Evolutionary conservation across 2,888 invertebrate species (phyloP).

Genomic region (Dascillus cervinus): DNA sequence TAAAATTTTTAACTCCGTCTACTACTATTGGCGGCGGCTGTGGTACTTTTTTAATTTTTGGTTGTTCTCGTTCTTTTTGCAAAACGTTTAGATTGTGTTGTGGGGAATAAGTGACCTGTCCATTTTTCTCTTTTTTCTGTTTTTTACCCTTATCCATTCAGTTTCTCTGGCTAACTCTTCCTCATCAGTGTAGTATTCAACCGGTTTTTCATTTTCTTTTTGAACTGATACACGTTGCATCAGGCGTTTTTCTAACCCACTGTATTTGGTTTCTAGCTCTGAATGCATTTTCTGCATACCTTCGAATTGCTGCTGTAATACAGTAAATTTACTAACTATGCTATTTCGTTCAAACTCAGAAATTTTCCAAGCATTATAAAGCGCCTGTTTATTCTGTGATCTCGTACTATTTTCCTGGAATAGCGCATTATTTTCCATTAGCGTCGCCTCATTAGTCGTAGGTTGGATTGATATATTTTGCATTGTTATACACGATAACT

Average conservation of each 20-base stretch:
- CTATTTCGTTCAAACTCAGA: constrained; percentile 4
- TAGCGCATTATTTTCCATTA: constrained; percentile 4
- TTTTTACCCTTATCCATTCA: constrained; percentile 5
- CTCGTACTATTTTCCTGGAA: constrained; percentile 7
- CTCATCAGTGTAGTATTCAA: too few species aligned
- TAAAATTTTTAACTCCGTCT: constrained; percentile 5
- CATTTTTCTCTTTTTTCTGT: constrained; percentile 6
- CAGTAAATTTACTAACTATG: constrained; percentile 6
- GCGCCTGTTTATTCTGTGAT: constrained; percentile 6
- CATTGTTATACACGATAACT: constrained; percentile 8
- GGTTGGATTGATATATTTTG: too few species aligned
- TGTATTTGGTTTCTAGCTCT: too few species aligned
- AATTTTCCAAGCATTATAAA: constrained; percentile 6
- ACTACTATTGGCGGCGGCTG: constrained; percentile 2
- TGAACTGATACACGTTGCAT: constrained; percentile 4
- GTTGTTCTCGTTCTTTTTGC: constrained; percentile 1
- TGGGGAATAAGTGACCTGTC: constrained; percentile 7
- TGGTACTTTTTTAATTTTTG: constrained; percentile 2
- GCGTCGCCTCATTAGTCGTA: constrained; percentile 5
- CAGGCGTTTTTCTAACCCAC: constrained; percentile 5
- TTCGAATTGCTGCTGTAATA: constrained; percentile 6
- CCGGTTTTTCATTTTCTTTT: constrained; percentile 4
- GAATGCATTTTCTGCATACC: too few species aligned
- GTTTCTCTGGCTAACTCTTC: constrained; percentile 6
- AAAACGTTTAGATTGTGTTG: constrained; percentile 1